Evolutionary conservation across 2,888 invertebrate species (phyloP).

Genomic region (Charanyca ferruginea): DNA sequence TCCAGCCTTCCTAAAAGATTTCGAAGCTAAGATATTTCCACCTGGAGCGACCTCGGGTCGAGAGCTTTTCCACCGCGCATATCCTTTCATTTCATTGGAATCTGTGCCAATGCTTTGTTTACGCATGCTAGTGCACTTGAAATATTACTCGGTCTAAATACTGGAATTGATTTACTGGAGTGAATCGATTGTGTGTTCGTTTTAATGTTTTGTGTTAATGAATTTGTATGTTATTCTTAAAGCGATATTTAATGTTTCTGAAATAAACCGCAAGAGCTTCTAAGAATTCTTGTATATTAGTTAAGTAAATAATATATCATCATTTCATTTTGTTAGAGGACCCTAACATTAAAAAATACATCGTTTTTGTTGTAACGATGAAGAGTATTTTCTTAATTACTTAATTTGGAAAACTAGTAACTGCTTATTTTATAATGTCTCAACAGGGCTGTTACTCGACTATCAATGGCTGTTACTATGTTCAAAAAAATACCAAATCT

Average conservation of each 20-base stretch:
- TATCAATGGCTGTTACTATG: no score
- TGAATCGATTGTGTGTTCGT: conserved; percentile 41
- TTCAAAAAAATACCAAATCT: no score
- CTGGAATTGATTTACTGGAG: conserved; percentile 49
- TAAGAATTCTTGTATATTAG: background rate
- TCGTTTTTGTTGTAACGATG: no score
- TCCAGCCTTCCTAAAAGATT: conserved; percentile 70
- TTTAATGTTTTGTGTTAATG: conserved; percentile 31
- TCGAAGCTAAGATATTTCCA: conserved; percentile 76
- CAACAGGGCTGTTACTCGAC: no score
- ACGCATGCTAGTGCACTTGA: conserved; percentile 66
- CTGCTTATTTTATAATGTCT: no score
- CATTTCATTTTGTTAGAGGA: conserved; percentile 12
- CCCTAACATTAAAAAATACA: no score
- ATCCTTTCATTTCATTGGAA: conserved; percentile 89
- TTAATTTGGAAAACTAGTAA: no score
- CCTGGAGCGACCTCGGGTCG: conserved; percentile 73
- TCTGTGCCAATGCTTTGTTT: conserved; percentile 78
- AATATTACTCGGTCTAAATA: conserved; percentile 58
- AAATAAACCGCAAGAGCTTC: background rate
- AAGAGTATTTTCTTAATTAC: no score
- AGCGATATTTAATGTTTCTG: conserved; percentile 19
- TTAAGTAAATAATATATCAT: conserved; percentile 17
- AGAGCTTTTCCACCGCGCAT: conserved; percentile 81
- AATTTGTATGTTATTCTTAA: conserved; percentile 20